Percentiles rank a stretch among this genome's conserved stretches.
These are phyloP conservation scores for Ptychobarbus kaznakovi DNA, from an alignment of 2,797 vertebrate species.

Conservation along the genomic window DNA sequence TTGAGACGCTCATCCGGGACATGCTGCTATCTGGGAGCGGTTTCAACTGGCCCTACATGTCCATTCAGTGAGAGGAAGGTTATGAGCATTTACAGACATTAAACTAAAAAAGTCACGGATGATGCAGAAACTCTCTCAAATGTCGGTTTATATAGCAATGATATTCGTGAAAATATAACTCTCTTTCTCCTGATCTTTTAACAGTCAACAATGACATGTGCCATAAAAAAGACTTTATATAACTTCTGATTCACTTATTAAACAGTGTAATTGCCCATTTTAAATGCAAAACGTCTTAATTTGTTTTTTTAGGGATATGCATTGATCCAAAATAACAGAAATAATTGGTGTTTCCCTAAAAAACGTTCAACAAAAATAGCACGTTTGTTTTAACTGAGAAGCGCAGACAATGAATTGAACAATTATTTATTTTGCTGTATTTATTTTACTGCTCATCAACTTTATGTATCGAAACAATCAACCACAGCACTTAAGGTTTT, in stretches of 20 bases:
- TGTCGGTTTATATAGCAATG: conserved; percentile 25
- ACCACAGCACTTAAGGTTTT: conserved; percentile 47
- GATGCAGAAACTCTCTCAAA: conserved; percentile 17
- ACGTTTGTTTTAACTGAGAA: conserved; percentile 14
- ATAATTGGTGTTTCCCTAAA: not conserved
- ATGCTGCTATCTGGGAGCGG: conserved; percentile 98
- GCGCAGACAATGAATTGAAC: conserved; percentile 50
- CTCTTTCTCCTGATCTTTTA: conserved; percentile 33
- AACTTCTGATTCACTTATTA: not conserved
- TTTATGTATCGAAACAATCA: conserved; percentile 43
- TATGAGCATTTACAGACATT: not conserved
- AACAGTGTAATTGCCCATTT: conserved; percentile 11
- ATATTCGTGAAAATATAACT: conserved; percentile 33
- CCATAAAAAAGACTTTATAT: conserved; percentile 7
- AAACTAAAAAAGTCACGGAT: not conserved
- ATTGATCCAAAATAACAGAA: not conserved
- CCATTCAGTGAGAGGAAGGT: conserved; percentile 84
- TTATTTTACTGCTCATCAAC: conserved; percentile 45
- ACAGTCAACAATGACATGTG: conserved; percentile 18
- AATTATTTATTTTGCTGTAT: conserved; percentile 57
- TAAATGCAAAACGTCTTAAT: conserved; percentile 18
- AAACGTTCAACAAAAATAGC: not conserved
- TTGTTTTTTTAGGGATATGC: conserved; percentile 4
- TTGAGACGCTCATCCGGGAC: conserved; percentile 98
- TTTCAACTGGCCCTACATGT: conserved; percentile 99